Base-by-base conservation (phyloP, 92 coral and sea anemone species). In the Parazoanthus atlanticus region DNA sequence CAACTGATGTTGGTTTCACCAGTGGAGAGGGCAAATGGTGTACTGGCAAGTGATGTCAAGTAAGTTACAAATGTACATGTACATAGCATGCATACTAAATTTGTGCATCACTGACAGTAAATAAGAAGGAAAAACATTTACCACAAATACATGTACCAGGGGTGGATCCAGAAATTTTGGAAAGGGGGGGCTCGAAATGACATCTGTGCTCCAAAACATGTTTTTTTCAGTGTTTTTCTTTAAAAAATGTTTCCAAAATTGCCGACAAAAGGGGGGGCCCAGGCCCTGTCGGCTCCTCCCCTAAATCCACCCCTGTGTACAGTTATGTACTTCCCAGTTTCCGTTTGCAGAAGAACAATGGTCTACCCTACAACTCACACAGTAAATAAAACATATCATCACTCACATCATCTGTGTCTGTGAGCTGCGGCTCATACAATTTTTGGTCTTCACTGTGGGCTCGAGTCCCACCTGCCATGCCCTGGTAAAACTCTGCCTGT, bases 321-420 rank as follows among this genome's bases (percentile, higher is more conserved):
- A n/a, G 12, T 8, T 5, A 21, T n/a, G 34, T 19, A 6, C 79
- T 75, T 75, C 66, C 82, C 66, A 43, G 16, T 43, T 52, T 78
- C 82, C 82, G 47, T 78, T 47, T 49, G 79, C 82, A 78, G 82
- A 78, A 78, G 66, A 78, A 26, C 65, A 43, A 47, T 78, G 82
- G 82, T 78, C 82, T 78, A 71, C 26, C 28, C 64, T 84, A 84
- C 65, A 84, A 84, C 46, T 84, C 87, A 84, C 66, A 84, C 78
- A 84, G 79, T 23, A 84, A 84, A 74, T 69, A 84, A 70, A 84
- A 84, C 87, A 84, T 69, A 31, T 84, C 79, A 75, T 34, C 87
- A 84, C 87, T 84, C 87, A 84, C 87, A 84, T 84, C 87, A 26
- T 84, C 87, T 84, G 87, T 84, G 67, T 84, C 87, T 65, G 87